phyloP scores from a whole-genome alignment of 2,113 vertebrate genomes.

The Spermophilus dauricus region DNA sequence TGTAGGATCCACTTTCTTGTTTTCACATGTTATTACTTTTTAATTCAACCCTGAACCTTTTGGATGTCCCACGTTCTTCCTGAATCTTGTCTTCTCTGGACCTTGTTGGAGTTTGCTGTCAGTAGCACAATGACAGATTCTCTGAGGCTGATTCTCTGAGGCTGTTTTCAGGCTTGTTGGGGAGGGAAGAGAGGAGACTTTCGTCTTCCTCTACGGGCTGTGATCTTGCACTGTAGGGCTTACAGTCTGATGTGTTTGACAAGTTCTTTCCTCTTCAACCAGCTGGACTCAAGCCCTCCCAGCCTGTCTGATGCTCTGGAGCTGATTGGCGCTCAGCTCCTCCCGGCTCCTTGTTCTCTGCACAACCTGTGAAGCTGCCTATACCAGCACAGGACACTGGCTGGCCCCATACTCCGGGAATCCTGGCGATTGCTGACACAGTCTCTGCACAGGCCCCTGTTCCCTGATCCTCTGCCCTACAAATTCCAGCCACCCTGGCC shows the following conservation, averaged over 20 bases:
- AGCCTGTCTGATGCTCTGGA: background rate
- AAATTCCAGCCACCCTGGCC: background rate
- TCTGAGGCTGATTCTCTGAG: background rate
- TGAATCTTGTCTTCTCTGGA: background rate
- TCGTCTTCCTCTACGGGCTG: background rate
- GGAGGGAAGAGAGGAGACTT: background rate
- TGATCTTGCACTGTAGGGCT: background rate
- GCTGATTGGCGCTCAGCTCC: background rate
- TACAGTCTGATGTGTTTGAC: background rate
- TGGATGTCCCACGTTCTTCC: background rate
- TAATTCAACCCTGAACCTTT: background rate
- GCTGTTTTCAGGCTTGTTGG: background rate
- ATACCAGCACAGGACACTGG: too few species aligned
- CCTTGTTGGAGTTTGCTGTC: background rate
- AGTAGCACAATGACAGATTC: background rate
- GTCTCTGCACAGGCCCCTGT: background rate
- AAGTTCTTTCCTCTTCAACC: background rate
- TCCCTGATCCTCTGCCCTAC: background rate
- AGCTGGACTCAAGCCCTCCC: background rate
- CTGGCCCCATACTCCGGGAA: background rate
- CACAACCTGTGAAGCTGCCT: background rate
- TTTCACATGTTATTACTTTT: background rate
- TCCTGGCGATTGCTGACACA: background rate
- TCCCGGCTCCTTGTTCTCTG: background rate
- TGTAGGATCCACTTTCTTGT: background rate